Conservation (phyloP, 2,888 invertebrate species). For the Folsomia manolachei region DNA sequence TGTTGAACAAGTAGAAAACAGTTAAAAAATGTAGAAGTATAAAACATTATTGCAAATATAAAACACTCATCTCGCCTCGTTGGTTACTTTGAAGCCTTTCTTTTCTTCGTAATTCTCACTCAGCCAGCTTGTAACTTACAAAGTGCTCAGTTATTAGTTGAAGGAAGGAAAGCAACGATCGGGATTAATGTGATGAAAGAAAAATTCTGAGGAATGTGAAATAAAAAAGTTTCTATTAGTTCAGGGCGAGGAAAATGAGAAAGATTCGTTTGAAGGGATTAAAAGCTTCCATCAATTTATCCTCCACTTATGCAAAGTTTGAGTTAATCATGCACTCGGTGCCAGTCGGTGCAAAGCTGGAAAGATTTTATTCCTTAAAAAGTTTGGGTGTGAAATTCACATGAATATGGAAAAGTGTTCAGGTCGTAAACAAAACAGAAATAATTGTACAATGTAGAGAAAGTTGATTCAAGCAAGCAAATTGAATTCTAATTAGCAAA, state of each 20-base stretch:
- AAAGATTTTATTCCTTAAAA: too few relatives aligned
- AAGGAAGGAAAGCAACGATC: neutral
- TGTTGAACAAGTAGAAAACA: neutral
- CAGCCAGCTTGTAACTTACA: neutral
- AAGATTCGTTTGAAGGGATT: neutral
- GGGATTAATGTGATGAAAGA: neutral
- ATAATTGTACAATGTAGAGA: neutral
- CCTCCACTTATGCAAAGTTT: neutral
- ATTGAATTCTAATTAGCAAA: too few relatives aligned
- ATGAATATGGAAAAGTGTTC: neutral
- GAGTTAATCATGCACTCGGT: constrained; percentile 1
- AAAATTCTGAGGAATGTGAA: neutral
- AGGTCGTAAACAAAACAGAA: neutral
- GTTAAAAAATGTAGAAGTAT: neutral
- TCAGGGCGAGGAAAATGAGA: neutral
- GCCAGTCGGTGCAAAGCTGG: too few relatives aligned
- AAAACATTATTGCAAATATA: neutral
- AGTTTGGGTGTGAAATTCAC: too few relatives aligned
- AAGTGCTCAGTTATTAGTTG: too few relatives aligned
- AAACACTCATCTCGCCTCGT: neutral
- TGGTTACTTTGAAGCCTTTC: neutral
- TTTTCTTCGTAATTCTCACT: too few relatives aligned
- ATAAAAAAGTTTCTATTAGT: neutral
- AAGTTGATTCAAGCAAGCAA: neutral
- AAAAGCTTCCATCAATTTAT: neutral